phyloP scores from a whole-genome alignment of 2,888 invertebrate genomes.

The Coenonympha arcania region DNA sequence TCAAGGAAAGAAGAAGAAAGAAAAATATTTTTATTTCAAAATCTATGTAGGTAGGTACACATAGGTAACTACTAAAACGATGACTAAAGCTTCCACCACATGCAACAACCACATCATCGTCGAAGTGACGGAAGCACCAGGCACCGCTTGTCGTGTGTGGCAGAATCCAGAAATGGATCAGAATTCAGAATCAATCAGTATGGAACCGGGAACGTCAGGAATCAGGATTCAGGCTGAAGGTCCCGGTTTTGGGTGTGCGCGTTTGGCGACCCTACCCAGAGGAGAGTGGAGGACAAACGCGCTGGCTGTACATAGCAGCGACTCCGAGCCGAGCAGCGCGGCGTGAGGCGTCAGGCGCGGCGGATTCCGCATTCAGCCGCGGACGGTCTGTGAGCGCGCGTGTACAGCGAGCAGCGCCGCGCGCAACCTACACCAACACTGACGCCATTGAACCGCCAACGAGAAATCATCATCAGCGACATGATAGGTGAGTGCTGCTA shows the following conservation, averaged over 20 bases:
- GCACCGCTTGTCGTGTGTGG: too few relatives aligned
- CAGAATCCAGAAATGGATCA: too few relatives aligned
- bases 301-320: constrained; percentile 19
- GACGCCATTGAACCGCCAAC: constrained; percentile 57
- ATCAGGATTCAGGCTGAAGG: neutral
- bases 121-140: too few relatives aligned
- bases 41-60: too few relatives aligned
- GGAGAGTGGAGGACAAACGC: constrained; percentile 34
- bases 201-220: too few relatives aligned
- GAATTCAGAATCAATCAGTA: too few relatives aligned
- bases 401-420: constrained; percentile 37
- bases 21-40: too few relatives aligned
- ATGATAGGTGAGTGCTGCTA: constrained; percentile 61
- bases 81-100: too few relatives aligned
- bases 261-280: constrained; percentile 25
- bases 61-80: too few relatives aligned
- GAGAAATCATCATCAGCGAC: constrained; percentile 48
- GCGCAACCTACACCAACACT: constrained; percentile 72
- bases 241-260: neutral
- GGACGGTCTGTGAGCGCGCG: constrained; percentile 56
- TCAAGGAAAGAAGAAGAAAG: too few relatives aligned
- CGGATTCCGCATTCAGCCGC: constrained; percentile 59
- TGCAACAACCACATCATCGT: too few relatives aligned
- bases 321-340: constrained; percentile 18
- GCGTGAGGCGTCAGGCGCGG: too few relatives aligned